A percentile compares a stretch with the other conserved stretches of the same genome.
These are phyloP conservation scores for Diarsia mendica DNA, from an alignment of 2,888 invertebrate genomes.

Conservation along the genomic window DNA sequence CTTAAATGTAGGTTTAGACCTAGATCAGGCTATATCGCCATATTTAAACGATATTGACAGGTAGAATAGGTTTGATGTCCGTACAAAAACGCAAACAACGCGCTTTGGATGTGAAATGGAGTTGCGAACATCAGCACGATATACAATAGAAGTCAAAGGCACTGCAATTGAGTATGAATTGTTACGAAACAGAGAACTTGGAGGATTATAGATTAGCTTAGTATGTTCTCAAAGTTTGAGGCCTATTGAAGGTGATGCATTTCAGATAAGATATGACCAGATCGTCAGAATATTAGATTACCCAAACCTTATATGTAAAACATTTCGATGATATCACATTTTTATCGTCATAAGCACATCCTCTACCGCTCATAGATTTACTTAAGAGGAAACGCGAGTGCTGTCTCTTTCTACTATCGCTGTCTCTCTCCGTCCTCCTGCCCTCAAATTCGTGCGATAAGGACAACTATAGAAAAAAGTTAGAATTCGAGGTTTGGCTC, in stretches of 20 bases:
- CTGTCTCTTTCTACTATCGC: too few relatives aligned
- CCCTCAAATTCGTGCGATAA: too few relatives aligned
- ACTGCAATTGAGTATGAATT: background rate
- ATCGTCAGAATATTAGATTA: background rate
- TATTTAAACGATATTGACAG: background rate
- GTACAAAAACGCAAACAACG: background rate
- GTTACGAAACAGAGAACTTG: background rate
- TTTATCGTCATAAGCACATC: slow-evolving; percentile 2
- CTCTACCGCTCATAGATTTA: background rate
- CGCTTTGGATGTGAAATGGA: background rate
- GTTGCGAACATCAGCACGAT: background rate
- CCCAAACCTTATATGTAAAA: background rate
- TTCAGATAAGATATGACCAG: background rate
- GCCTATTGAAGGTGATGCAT: background rate
- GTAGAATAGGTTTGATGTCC: background rate
- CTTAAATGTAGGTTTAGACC: too few relatives aligned
- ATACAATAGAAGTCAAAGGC: background rate
- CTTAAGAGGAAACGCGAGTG: too few relatives aligned
- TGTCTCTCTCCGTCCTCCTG: too few relatives aligned
- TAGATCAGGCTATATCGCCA: background rate
- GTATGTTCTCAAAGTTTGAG: background rate
- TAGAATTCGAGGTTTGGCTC: too few relatives aligned
- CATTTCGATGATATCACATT: background rate
- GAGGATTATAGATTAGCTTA: background rate
- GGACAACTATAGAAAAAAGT: too few relatives aligned